phyloP scores from a whole-genome alignment of 2,113 vertebrate genomes.

The Clarias macrocephalus region DNA sequence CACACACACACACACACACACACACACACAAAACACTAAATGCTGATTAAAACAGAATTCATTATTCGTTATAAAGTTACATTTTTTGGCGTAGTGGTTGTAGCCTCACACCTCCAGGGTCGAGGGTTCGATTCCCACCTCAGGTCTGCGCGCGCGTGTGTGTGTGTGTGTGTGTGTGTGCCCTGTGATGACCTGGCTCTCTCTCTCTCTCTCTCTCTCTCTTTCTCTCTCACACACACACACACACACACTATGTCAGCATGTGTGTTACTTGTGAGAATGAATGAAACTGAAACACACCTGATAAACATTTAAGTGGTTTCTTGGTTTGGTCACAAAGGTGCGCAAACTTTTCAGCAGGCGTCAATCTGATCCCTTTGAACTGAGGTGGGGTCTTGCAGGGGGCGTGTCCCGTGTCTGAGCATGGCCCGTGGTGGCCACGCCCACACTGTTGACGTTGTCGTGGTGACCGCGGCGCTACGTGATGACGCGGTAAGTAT shows the following conservation, averaged over 20 bases:
- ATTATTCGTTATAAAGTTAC: no score
- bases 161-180: no score
- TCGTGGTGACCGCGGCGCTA: slow-evolving; percentile 74
- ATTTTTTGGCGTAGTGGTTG: no score
- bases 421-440: slow-evolving; percentile 54
- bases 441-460: slow-evolving; percentile 66
- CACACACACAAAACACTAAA: neutral
- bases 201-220: no score
- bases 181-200: no score
- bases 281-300: neutral
- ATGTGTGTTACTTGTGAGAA: neutral
- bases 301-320: no score
- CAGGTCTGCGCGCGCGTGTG: no score
- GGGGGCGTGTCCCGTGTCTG: neutral
- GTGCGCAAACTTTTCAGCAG: neutral
- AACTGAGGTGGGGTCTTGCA: no score
- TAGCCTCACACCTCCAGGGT: no score
- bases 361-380: no score
- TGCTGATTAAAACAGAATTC: neutral
- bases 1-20: neutral
- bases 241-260: neutral
- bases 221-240: no score
- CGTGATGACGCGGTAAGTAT: slow-evolving; percentile 93
- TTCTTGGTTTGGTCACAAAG: neutral
- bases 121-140: no score